Base-by-base conservation (phyloP, 2,113 vertebrate species). In the Prionailurus viverrinus region DNA sequence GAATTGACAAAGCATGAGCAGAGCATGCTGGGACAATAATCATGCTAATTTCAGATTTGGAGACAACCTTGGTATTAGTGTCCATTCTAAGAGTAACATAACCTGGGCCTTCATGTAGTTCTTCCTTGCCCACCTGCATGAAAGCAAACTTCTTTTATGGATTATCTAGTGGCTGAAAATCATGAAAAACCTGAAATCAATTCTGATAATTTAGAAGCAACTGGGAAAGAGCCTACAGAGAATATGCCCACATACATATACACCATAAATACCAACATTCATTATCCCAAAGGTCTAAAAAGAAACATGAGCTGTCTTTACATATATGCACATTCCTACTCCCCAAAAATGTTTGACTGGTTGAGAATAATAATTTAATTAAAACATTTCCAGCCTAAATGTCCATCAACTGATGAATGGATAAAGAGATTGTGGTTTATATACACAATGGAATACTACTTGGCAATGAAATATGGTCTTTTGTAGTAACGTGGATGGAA, bases 221-320 rank as follows among this genome's bases (percentile, higher is more conserved):
- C 51, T 79, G 45, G 69, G 69, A 97, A 61, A 96, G 45, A 93
- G 65, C 29, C 91, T 91, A 95, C 79, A 94, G 96, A 97, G 93
- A 91, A 81, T 36, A 94, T 88, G 27, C 36, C 31, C 58, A 81
- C 45, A 88, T 95, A 95, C n/a, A 95, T 65, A 88, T 76, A 41
- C 2, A 87, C 18, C 25, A 48, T 53, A 63, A 80, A 80, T 58
- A 95, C 33, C 53, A 89, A 58, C 19, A 86, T 86, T 89, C 31
- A 45, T 53, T 79, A 96, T 45, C 7, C 55, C 27, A 80, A 94
- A 95, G 29, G 55, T 88, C 61, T 45, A 93, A 95, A 29, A 45
- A 76, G 48, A 81, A 86, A 36, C 7, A 73, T 51, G 27, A 94
- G 19, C 31, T 89, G 5, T 79, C 78, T 85, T 58, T 87, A 71